Base-by-base conservation (phyloP, 2,888 invertebrate genomes). In the Aproaerema taeniolella region DNA sequence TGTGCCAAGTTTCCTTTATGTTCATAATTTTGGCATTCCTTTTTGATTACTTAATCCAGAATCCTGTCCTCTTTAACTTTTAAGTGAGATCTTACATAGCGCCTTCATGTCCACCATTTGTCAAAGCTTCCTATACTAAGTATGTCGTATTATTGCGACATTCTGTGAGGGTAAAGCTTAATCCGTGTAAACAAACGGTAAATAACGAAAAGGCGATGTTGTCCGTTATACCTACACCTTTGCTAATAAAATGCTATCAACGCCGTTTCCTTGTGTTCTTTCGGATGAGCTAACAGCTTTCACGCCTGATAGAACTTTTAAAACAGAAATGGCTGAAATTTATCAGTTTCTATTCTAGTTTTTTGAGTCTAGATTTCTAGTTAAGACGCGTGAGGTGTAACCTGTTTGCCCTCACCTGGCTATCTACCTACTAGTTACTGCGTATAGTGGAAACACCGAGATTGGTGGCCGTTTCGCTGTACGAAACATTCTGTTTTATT, bases 311-410 rank as follows among this genome's bases (percentile, higher is more conserved):
- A n/a, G 12, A 8, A n/a, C 25, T 34, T 13, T 25, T 25, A 25
- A 15, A 11, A 17, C 8, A 10, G 10, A 9, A 10, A 16, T 1
- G 14, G 16, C 17, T 28, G 15, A 42, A 45, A 42, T 37, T 40
- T 43, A 44, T 47, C 29, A 50, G 46, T 53, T 52, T 58, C 55
- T 54, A 55, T 52, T 50, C 46, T 38, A 52, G 52, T 57, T 47
- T 53, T 47, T 52, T 53, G 47, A 46, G 55, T 57, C 52, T 53
- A 56, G 61, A 59, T 61, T 60, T 62, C 62, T 66, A 58, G 50
- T 50, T 52, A 47, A 45, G 39, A 43, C 46, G 47, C 48, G 46
- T 50, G 44, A 47, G 51, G 46, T 43, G 42, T 49, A 63, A 68
- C 67, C 50, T 40, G 70, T 64, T 64, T 52, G 44, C 47, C 43